Conservation (phyloP, 2,888 invertebrate genomes). For the Carpatolechia fugitivella region DNA sequence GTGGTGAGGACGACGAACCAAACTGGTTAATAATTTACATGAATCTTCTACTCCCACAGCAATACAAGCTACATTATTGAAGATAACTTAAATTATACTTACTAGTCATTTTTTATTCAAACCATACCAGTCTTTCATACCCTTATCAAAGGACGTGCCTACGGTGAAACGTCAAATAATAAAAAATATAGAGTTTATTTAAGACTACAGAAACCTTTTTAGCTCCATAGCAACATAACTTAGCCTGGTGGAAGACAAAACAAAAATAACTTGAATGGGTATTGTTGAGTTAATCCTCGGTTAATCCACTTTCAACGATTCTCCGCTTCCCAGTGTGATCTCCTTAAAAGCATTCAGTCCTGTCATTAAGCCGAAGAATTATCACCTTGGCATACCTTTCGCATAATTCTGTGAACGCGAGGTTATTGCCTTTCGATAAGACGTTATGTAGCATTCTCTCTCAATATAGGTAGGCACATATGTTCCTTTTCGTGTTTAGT, state of each 20-base stretch:
- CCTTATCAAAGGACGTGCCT: too few species aligned
- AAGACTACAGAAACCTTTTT: neutral
- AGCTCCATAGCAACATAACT: neutral
- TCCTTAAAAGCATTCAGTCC: slow-evolving; percentile 31
- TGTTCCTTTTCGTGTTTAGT: neutral
- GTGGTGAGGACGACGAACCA: slow-evolving; percentile 53
- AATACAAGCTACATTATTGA: too few species aligned
- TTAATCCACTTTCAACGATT: slow-evolving; percentile 12
- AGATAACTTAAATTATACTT: neutral
- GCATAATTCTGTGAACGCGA: slow-evolving; percentile 48
- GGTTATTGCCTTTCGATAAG: slow-evolving; percentile 61
- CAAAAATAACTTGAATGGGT: neutral
- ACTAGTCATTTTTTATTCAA: neutral
- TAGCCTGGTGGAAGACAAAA: neutral
- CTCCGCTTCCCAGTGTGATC: slow-evolving; percentile 14
- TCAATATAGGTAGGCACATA: too few species aligned
- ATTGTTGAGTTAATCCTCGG: neutral
- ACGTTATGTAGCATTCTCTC: slow-evolving; percentile 25
- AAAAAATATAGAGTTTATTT: too few species aligned
- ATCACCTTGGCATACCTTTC: slow-evolving; percentile 65
- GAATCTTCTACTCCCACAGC: slow-evolving; percentile 10
- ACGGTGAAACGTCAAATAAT: too few species aligned
- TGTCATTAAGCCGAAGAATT: slow-evolving; percentile 46
- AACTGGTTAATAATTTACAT: slow-evolving; percentile 59
- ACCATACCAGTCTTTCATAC: too few species aligned